Conservation (phyloP, 1,140 invertebrate genomes). For the Platorchestia sp. region DNA sequence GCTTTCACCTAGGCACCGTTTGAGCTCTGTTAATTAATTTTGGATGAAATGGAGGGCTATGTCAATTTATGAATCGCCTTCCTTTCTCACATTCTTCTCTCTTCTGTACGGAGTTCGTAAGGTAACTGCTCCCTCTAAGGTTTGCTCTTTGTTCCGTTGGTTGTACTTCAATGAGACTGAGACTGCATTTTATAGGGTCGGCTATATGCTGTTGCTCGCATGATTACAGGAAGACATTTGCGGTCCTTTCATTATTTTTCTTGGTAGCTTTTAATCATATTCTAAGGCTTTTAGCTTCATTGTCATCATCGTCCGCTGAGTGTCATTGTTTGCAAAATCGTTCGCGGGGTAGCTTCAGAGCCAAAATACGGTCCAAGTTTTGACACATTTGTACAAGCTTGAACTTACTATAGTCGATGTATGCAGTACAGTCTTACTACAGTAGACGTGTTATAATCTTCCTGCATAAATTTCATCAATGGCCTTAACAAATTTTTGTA, state of each 20-base stretch:
- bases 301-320: background rate
- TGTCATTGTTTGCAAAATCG: background rate
- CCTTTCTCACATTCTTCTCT: background rate
- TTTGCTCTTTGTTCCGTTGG: background rate
- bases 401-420: background rate
- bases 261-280: background rate
- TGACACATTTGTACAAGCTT: background rate
- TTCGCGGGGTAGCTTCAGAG: too few species aligned
- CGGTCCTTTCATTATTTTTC: background rate
- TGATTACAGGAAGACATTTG: background rate
- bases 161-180: background rate
- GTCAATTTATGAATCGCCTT: background rate
- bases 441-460: background rate
- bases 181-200: background rate
- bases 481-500: background rate
- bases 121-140: background rate
- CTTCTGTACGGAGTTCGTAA: background rate
- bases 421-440: too few species aligned
- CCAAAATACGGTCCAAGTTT: background rate
- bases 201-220: background rate
- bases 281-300: background rate
- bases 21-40: constrained; percentile 10
- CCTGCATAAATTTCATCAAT: background rate
- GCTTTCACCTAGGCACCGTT: background rate
- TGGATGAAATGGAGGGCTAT: background rate